Evolutionary conservation across 2,113 vertebrate species (phyloP), one percentile per base, ranked within the genome.

Genomic region (Campylorhamphus procurvoides): DNA sequence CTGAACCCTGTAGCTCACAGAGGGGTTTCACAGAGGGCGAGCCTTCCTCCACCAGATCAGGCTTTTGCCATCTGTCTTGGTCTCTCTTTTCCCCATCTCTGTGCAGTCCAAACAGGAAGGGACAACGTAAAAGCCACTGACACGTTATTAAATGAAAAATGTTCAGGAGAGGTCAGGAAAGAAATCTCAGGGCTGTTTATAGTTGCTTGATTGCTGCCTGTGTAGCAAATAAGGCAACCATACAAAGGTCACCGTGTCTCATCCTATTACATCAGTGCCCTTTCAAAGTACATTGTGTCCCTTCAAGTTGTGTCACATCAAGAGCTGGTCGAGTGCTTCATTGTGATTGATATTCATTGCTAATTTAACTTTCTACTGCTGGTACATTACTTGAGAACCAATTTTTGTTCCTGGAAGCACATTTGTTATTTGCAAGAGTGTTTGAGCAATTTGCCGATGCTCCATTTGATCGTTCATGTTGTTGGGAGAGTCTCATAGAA

Each of bases 281-380:
- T 96, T 97, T 96, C 93, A 94, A 87, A 97, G 93, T 94, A 96
- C 96, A 93, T 92, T 95, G 93, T 96, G 96, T 97, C 94, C 94
- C 90, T 95, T 96, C 92, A 92, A 95, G 93, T 96, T 90, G 92
- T 96, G 96, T 97, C 96, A 95, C 96, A 96, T 93, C 94, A 55
- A 39, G 90, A 95, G 80, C 79, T 82, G 94, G 73, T 94, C 29
- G 56, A 95, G 73, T 94, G 90, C 93, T 90, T 93, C 79, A 53
- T 90, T 95, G 90, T 96, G 92, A 94, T 92, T 94, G 95, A 97
- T 95, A 97, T 93, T 94, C 90, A 78, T 90, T 92, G 92, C 90
- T 95, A 95, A 96, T 94, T 93, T 93, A 82, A 73, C 90, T 96
- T 96, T 90, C 72, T 92, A 64, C 86, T 95, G 20, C 88, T 74